Evolutionary conservation across 2,888 invertebrate genomes (phyloP).

Genomic region (Synergus umbraculus): DNA sequence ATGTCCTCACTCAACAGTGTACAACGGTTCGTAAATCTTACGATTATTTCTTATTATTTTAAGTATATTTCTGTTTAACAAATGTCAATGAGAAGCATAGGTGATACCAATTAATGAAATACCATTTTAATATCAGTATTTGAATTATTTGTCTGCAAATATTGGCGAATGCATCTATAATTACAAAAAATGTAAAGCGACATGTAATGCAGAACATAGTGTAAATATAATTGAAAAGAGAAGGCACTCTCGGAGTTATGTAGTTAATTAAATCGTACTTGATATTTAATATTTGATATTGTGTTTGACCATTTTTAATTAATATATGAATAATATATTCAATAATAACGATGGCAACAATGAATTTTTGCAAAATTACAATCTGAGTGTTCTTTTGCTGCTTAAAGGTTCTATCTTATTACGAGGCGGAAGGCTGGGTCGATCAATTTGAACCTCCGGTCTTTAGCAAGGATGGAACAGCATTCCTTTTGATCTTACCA

Average conservation of each 20-base stretch:
- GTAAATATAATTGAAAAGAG: too few relatives aligned
- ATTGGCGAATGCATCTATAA: too few relatives aligned
- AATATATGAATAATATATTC: too few relatives aligned
- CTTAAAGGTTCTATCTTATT: constrained; percentile 66
- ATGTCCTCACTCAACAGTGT: constrained; percentile 74
- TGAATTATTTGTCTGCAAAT: too few relatives aligned
- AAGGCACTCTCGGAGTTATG: too few relatives aligned
- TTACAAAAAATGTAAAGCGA: too few relatives aligned
- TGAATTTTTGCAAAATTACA: too few relatives aligned
- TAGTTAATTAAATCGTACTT: too few relatives aligned
- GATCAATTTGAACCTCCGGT: constrained; percentile 86
- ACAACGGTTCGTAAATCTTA: constrained; percentile 60
- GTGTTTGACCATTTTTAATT: too few relatives aligned
- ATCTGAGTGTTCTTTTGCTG: constrained; percentile 29
- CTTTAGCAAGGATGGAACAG: constrained; percentile 83
- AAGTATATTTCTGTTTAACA: not conserved
- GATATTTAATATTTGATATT: too few relatives aligned
- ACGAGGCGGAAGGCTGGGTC: constrained; percentile 85
- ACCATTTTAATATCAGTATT: not conserved
- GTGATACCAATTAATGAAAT: constrained; percentile 22
- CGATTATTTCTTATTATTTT: not conserved
- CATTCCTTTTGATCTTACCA: constrained; percentile 87
- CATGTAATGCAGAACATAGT: too few relatives aligned
- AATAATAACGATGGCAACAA: too few relatives aligned
- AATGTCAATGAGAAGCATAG: not conserved